phyloP scores from a whole-genome alignment of 2,113 vertebrate species.

The Menura novaehollandiae region DNA sequence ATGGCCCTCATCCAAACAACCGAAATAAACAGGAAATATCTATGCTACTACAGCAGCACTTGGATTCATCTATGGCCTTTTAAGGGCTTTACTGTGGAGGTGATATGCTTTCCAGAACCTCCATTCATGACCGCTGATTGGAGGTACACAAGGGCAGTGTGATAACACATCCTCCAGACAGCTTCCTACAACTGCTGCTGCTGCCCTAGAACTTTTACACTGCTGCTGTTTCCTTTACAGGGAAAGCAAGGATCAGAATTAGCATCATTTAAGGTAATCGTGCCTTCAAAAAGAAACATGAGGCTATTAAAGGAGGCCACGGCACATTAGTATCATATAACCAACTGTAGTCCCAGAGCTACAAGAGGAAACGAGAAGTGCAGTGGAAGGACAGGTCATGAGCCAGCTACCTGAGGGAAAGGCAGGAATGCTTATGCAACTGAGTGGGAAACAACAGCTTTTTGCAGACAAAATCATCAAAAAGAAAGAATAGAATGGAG shows the following conservation, averaged over 20 bases:
- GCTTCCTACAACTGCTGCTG: slow-evolving; percentile 30
- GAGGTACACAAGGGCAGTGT: not conserved
- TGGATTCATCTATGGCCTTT: slow-evolving; percentile 41
- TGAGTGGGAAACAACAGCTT: not conserved
- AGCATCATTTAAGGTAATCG: slow-evolving; percentile 41
- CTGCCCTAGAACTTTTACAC: slow-evolving; percentile 15
- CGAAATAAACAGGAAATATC: slow-evolving; percentile 63
- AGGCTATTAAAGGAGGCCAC: slow-evolving; percentile 17
- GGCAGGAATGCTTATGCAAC: not conserved
- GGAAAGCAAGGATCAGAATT: slow-evolving; percentile 31
- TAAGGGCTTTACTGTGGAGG: slow-evolving; percentile 22
- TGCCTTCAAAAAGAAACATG: slow-evolving; percentile 41
- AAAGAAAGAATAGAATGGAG: not conserved
- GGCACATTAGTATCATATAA: not conserved
- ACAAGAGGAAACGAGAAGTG: not conserved
- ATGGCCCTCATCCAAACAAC: slow-evolving; percentile 5
- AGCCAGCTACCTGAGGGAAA: not conserved
- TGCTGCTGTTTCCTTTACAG: not conserved
- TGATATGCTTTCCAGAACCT: slow-evolving; percentile 40
- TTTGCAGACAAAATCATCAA: not conserved
- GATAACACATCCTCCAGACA: slow-evolving; percentile 32
- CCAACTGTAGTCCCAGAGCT: not conserved
- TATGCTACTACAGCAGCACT: slow-evolving; percentile 37
- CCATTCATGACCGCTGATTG: slow-evolving; percentile 42
- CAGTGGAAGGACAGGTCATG: slow-evolving; percentile 3